Conservation (phyloP, 1,140 invertebrate species). For the Drosophila virilis region DNA sequence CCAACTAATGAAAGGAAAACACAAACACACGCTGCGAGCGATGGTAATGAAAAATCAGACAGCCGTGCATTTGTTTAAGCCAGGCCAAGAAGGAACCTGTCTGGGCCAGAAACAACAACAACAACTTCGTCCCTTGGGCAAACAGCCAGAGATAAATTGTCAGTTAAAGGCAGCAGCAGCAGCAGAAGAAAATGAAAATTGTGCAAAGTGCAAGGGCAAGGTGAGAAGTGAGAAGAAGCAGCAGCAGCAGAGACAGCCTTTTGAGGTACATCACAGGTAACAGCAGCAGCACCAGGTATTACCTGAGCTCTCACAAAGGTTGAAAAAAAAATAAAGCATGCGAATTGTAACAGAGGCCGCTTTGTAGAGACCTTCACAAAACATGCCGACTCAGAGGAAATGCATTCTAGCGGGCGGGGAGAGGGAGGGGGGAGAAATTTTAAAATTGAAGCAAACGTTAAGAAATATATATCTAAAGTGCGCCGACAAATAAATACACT, state of each 20-base stretch:
- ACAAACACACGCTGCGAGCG: constrained; percentile 38
- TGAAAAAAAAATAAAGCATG: constrained; percentile 27
- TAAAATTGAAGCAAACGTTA: not conserved
- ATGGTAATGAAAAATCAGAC: constrained; percentile 74
- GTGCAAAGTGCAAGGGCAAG: constrained; percentile 67
- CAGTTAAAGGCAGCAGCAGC: constrained; percentile 61
- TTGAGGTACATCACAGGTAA: constrained; percentile 35
- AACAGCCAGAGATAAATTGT: constrained; percentile 72
- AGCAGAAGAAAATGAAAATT: constrained; percentile 64
- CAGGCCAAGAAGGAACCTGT: constrained; percentile 64
- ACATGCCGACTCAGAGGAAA: constrained; percentile 55
- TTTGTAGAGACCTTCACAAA: constrained; percentile 22
- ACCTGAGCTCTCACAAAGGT: not conserved
- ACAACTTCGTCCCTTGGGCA: constrained; percentile 55
- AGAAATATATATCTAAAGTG: not conserved
- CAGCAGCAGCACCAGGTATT: constrained; percentile 17
- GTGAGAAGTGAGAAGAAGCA: constrained; percentile 27
- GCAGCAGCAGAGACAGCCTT: constrained; percentile 19
- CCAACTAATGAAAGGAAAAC: constrained; percentile 77
- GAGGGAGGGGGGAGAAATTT: not conserved
- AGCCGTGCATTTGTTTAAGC: constrained; percentile 68
- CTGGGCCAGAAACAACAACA: constrained; percentile 61
- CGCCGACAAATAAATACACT: not conserved
- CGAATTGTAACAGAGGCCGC: constrained; percentile 43
- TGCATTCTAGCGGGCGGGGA: constrained; percentile 19